These are phyloP conservation scores for Cherax quadricarinatus DNA, from an alignment of 1,140 invertebrate species.

Conservation along the genomic window DNA sequence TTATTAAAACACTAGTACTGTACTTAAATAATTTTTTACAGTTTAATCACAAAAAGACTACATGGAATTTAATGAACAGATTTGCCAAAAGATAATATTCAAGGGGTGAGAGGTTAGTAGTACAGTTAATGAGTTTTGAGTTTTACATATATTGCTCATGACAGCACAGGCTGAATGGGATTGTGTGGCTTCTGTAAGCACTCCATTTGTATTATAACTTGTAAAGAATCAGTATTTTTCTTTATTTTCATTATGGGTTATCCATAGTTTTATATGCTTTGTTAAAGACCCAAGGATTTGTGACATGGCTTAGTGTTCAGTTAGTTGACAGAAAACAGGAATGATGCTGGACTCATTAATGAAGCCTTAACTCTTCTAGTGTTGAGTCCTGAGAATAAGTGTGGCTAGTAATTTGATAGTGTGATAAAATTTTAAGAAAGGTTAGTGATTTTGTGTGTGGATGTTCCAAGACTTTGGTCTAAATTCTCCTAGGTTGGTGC, in stretches of 20 bases:
- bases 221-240: background rate
- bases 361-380: background rate
- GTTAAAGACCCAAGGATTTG: background rate
- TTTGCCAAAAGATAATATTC: too few relatives aligned
- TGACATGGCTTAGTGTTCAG: background rate
- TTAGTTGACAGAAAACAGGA: background rate
- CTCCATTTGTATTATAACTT: too few relatives aligned
- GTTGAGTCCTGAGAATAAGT: background rate
- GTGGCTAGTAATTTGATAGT: background rate
- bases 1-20: too few relatives aligned
- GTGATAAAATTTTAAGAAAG: background rate
- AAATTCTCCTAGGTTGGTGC: background rate
- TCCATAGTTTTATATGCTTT: background rate
- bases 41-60: too few relatives aligned
- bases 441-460: background rate
- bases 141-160: too few relatives aligned
- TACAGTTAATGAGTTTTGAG: too few relatives aligned
- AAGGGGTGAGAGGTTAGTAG: too few relatives aligned
- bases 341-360: background rate
- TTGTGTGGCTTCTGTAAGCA: too few relatives aligned
- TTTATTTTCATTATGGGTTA: background rate
- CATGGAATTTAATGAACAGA: too few relatives aligned
- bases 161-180: too few relatives aligned
- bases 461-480: background rate
- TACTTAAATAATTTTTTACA: too few relatives aligned